Base-by-base conservation (phyloP, 35 echinoderm and acorn worm species). In the Holothuria glaberrima region DNA sequence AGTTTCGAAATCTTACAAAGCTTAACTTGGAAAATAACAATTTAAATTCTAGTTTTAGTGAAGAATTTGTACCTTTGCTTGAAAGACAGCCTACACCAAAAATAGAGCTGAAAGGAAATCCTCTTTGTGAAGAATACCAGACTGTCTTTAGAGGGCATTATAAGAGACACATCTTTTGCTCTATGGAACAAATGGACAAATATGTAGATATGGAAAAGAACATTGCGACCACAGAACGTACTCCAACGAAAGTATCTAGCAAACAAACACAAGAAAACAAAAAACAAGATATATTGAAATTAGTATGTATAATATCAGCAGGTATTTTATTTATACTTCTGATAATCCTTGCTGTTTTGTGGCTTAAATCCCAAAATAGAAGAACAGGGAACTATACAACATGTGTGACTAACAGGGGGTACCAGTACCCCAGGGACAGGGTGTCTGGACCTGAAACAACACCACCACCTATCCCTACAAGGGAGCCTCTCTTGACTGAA, bases 51-150 rank as follows among this genome's bases (percentile, higher is more conserved):
- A 48, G 50, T 48, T 26, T 17, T n/a, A 48, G 21, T 78, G 9
- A 48, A 78, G 74, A 41, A 48, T 50, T 78, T 78, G 9, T 24
- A 27, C 21, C 22, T 48, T 19, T 78, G 32, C 25, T 69, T 14
- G 20, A 25, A 34, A 19, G 0, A 5, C 28, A 74, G 22, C 70
- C 9, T 13, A 78, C 18, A 48, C 38, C 50, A 5, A 22, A 26
- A 21, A 78, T 78, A 19, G 21, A 28, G 29, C 41, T 78, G 26
- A 5, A 41, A 48, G 74, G 36, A 50, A 78, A 78, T 78, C 74
- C 74, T 14, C 35, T 78, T 78, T 78, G 74, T 78, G 74, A 78
- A 14, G 38, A 78, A 48, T 78, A 78, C n/a, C 19, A 18, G 14
- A 48, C 21, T 26, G 74, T 48, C 19, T 78, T 78, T 14, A 22